Evolutionary conservation across 1,140 invertebrate species (phyloP).

Genomic region (Psilanteris sp.): DNA sequence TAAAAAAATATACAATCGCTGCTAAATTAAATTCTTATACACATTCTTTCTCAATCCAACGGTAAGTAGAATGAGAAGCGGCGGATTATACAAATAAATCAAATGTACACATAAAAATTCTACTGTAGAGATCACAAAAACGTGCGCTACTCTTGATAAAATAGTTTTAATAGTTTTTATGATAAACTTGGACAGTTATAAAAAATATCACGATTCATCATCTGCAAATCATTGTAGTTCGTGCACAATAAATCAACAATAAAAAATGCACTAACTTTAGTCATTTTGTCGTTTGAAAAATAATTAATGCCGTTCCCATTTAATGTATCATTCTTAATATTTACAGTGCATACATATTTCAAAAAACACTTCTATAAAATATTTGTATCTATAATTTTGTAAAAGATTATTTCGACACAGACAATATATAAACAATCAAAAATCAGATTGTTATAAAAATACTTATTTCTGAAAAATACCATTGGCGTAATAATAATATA

Average conservation of each 20-base stretch:
- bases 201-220: slow-evolving; percentile 16
- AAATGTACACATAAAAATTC: slow-evolving; percentile 62
- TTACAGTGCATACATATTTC: slow-evolving; percentile 61
- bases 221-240: background rate
- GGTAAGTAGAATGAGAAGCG: slow-evolving; percentile 59
- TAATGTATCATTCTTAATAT: slow-evolving; percentile 53
- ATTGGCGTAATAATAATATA: slow-evolving; percentile 7
- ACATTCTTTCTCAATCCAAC: slow-evolving; percentile 57
- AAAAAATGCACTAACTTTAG: slow-evolving; percentile 18
- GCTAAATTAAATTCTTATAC: slow-evolving; percentile 58
- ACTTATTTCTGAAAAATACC: slow-evolving; percentile 13
- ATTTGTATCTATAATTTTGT: slow-evolving; percentile 33
- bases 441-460: background rate
- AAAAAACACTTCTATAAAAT: slow-evolving; percentile 58
- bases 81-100: slow-evolving; percentile 59
- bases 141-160: slow-evolving; percentile 34
- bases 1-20: slow-evolving; percentile 64
- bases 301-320: slow-evolving; percentile 43
- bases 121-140: slow-evolving; percentile 63
- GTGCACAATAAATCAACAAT: slow-evolving; percentile 44
- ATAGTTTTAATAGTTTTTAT: slow-evolving; percentile 45
- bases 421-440: slow-evolving; percentile 6
- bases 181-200: slow-evolving; percentile 8
- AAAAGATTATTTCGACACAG: slow-evolving; percentile 15
- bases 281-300: slow-evolving; percentile 29